Evolutionary conservation across 92 coral and sea anemone species (phyloP).

Genomic region (Parazoanthus swiftii): DNA sequence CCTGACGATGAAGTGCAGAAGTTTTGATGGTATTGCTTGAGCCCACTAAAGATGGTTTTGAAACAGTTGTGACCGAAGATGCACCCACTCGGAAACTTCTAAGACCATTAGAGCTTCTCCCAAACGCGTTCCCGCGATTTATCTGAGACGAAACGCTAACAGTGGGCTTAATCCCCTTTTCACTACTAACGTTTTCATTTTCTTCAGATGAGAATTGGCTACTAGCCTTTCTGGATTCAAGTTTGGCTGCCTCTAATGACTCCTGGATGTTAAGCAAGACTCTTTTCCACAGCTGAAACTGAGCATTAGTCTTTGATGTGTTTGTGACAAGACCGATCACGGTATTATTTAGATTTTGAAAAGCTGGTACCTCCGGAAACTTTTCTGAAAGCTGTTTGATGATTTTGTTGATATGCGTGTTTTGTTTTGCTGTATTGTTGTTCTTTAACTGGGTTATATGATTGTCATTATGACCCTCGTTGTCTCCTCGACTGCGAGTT

Average conservation of each 20-base stretch:
- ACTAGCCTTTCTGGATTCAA: background rate
- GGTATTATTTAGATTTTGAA: conserved; percentile 51
- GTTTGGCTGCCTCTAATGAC: background rate
- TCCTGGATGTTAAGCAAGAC: conserved; percentile 30
- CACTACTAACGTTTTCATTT: background rate
- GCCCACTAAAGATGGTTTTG: background rate
- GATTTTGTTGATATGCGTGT: conserved; percentile 39
- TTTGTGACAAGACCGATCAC: conserved; percentile 51
- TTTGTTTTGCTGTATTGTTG: background rate
- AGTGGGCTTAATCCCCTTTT: background rate
- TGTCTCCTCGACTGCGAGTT: background rate
- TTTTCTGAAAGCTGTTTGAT: conserved; percentile 48
- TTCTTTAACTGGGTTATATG: background rate
- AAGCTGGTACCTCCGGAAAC: conserved; percentile 59
- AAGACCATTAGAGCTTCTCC: background rate
- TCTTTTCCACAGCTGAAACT: conserved; percentile 33
- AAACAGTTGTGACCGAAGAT: background rate
- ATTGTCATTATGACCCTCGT: background rate
- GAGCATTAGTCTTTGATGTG: conserved; percentile 45
- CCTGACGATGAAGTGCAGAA: background rate
- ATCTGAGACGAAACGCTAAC: background rate
- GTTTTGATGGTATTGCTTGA: background rate
- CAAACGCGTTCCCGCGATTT: background rate
- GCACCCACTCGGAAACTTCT: background rate
- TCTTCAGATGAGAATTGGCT: background rate